Percentiles rank a stretch among this genome's conserved stretches.
Evolutionary conservation across 2,888 invertebrate species (phyloP).

Genomic region (Dryococelus australis): DNA sequence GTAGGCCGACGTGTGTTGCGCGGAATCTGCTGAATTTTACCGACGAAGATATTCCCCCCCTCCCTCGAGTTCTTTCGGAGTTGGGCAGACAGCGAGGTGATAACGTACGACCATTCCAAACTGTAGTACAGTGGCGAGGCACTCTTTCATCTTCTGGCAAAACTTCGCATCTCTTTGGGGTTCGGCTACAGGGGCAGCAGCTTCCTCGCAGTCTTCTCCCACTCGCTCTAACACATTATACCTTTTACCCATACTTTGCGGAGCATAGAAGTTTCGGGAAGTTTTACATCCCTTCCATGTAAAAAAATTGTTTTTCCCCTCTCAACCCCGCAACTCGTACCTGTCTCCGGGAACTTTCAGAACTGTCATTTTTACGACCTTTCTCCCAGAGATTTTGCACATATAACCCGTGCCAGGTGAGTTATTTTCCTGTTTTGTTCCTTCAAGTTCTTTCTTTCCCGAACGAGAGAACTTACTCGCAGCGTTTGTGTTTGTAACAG

Average conservation of each 20-base stretch:
- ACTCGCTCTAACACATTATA: background rate
- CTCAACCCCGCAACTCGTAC: background rate
- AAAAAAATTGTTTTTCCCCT: background rate
- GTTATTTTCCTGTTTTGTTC: background rate
- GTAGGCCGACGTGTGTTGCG: background rate
- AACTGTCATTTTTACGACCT: constrained; percentile 16
- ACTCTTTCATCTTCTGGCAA: background rate
- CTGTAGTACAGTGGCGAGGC: background rate
- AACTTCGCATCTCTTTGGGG: background rate
- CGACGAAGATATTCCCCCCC: background rate
- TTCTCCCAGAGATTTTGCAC: background rate
- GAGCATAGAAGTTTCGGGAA: background rate
- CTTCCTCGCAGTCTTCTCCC: background rate
- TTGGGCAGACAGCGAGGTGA: background rate
- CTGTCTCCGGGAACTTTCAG: background rate
- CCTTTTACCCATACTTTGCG: background rate
- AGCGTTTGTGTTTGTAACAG: background rate
- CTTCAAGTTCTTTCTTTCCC: background rate
- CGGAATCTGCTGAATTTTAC: background rate
- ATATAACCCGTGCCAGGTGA: background rate
- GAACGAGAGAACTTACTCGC: background rate
- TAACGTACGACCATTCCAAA: background rate
- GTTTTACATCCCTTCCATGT: background rate
- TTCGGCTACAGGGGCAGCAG: background rate
- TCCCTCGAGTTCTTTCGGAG: background rate